Conservation (phyloP, 2,797 vertebrate genomes). For the Danio kyathit region DNA sequence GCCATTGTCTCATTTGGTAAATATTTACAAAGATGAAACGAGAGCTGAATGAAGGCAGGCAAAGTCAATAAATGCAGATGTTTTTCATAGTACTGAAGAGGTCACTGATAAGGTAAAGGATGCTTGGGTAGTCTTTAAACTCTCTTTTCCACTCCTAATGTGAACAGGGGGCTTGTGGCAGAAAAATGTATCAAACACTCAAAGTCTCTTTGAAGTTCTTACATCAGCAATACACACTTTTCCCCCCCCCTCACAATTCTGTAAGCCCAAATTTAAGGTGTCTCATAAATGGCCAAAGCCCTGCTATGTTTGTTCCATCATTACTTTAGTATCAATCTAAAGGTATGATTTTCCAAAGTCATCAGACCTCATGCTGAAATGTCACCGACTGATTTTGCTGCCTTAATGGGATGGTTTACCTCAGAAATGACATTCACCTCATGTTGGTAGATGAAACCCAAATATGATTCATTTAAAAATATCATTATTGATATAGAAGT, state of each 20-base stretch:
- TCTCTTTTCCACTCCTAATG: slow-evolving; percentile 3
- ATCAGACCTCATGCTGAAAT: not conserved
- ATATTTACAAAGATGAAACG: slow-evolving; percentile 34
- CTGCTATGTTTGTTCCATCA: not conserved
- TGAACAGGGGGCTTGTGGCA: not conserved
- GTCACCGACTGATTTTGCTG: not conserved
- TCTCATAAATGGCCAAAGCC: slow-evolving; percentile 2
- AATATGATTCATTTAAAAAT: not conserved
- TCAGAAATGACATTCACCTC: not conserved
- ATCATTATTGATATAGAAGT: not conserved
- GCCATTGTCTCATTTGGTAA: slow-evolving; percentile 43
- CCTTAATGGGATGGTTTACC: not conserved
- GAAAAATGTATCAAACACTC: not conserved
- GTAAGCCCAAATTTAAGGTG: too few species aligned
- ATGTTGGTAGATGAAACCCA: not conserved
- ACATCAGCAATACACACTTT: not conserved
- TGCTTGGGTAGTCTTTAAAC: not conserved
- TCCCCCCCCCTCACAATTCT: too few species aligned
- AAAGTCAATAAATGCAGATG: slow-evolving; percentile 32
- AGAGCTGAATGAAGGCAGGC: slow-evolving; percentile 5
- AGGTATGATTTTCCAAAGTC: not conserved
- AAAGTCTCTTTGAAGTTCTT: not conserved
- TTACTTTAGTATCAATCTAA: not conserved
- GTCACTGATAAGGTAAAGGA: slow-evolving; percentile 17
- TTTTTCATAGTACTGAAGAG: slow-evolving; percentile 9